phyloP scores from a whole-genome alignment of 2,113 vertebrate species.

The Verasper variegatus region DNA sequence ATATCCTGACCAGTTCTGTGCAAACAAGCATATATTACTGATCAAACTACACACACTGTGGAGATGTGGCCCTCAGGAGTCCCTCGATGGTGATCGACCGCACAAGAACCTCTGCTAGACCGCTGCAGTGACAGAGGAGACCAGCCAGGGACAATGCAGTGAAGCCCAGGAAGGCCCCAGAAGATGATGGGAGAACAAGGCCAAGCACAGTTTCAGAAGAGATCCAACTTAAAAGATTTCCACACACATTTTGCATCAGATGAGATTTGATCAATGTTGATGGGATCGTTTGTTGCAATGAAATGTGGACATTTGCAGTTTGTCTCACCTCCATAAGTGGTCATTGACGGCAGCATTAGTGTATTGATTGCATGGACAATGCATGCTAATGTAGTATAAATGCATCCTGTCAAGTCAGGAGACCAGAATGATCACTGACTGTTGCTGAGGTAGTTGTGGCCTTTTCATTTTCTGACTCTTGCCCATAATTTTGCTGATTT shows the following conservation, averaged over 20 bases:
- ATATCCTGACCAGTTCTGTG: constrained; percentile 47
- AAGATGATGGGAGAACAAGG: constrained; percentile 39
- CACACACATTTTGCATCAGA: constrained; percentile 42
- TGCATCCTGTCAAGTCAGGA: neutral
- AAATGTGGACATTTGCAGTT: constrained; percentile 37
- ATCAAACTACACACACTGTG: constrained; percentile 20
- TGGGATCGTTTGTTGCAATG: constrained; percentile 23
- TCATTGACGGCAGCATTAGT: neutral
- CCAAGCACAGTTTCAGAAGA: constrained; percentile 25
- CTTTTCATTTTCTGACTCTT: neutral
- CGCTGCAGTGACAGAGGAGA: neutral
- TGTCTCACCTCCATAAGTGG: neutral
- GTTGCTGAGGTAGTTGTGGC: constrained; percentile 2
- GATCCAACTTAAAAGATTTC: neutral
- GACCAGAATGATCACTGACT: neutral
- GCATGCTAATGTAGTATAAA: neutral
- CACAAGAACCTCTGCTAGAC: neutral
- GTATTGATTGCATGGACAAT: neutral
- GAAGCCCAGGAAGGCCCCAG: constrained; percentile 25
- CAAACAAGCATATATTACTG: constrained; percentile 29
- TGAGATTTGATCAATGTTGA: constrained; percentile 27
- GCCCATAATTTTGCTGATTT: neutral
- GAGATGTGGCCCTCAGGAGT: constrained; percentile 18
- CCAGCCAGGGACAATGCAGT: constrained; percentile 23
- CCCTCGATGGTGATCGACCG: constrained; percentile 20